Evolutionary conservation across 2,888 invertebrate genomes (phyloP).

Genomic region (Xestia ashworthii): DNA sequence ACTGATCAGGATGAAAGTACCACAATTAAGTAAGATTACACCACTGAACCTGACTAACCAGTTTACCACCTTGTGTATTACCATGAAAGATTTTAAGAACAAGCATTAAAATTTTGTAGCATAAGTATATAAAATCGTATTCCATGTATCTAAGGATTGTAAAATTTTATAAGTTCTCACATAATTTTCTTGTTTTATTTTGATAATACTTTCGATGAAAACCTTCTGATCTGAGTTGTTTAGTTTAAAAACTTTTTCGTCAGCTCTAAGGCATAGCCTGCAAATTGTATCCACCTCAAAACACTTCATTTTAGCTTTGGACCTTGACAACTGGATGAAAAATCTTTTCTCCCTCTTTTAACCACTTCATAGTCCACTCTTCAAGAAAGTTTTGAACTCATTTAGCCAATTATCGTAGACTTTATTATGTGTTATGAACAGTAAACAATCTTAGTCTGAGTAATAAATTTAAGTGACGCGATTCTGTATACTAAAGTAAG

Average conservation of each 20-base stretch:
- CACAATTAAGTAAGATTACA: not conserved
- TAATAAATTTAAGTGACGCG: no score
- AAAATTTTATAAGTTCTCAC: constrained; percentile 26
- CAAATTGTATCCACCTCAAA: no score
- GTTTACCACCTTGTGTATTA: not conserved
- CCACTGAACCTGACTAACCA: not conserved
- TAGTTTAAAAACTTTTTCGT: constrained; percentile 32
- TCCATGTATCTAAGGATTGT: no score
- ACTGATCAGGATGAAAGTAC: not conserved
- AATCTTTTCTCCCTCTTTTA: no score
- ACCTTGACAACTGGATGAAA: no score
- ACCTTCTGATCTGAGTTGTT: constrained; percentile 10
- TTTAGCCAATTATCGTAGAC: no score
- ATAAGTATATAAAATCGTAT: not conserved
- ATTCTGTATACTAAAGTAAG: no score
- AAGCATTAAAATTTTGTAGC: not conserved
- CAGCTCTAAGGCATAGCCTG: not conserved
- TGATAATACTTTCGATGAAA: constrained; percentile 33
- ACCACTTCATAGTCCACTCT: no score
- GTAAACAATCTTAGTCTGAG: no score
- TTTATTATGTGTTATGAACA: no score
- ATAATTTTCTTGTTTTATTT: constrained; percentile 6
- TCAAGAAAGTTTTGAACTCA: no score
- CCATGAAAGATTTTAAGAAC: not conserved
- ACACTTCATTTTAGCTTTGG: no score